phyloP scores from a whole-genome alignment of 1,140 invertebrate species.

The Brachystomella parvula region DNA sequence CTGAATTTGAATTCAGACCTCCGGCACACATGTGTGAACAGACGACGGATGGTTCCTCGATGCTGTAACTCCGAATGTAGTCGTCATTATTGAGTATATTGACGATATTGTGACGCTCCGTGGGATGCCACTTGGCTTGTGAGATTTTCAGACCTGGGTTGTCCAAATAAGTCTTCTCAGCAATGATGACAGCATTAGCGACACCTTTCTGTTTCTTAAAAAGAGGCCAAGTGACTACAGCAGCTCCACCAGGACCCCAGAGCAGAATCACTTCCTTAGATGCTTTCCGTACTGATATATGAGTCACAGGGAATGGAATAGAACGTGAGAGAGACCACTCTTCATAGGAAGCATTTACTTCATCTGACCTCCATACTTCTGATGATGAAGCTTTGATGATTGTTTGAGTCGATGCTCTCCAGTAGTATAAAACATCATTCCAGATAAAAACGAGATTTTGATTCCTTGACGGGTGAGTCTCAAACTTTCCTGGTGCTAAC shows the following conservation, averaged over 20 bases:
- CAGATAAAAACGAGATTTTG: neutral
- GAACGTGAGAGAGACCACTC: neutral
- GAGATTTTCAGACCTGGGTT: slow-evolving; percentile 3
- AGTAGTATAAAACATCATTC: neutral
- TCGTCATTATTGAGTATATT: slow-evolving; percentile 25
- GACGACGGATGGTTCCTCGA: neutral
- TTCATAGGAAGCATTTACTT: neutral
- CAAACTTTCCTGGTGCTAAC: neutral
- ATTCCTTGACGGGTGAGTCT: neutral
- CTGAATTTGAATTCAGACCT: neutral
- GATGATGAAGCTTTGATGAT: neutral
- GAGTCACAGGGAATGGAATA: neutral
- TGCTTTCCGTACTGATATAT: neutral
- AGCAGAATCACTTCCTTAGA: neutral
- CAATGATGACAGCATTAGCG: slow-evolving; percentile 2
- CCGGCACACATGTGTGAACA: neutral
- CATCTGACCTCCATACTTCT: slow-evolving; percentile 2
- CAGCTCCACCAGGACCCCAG: neutral
- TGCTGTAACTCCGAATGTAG: slow-evolving; percentile 14
- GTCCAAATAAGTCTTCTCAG: slow-evolving; percentile 15
- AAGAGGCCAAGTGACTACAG: neutral
- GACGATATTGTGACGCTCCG: neutral
- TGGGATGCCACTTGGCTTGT: slow-evolving; percentile 18
- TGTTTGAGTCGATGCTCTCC: neutral
- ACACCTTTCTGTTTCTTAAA: neutral